Evolutionary conservation across 92 coral and sea anemone species (phyloP).

Genomic region (Heliopora coerulea): DNA sequence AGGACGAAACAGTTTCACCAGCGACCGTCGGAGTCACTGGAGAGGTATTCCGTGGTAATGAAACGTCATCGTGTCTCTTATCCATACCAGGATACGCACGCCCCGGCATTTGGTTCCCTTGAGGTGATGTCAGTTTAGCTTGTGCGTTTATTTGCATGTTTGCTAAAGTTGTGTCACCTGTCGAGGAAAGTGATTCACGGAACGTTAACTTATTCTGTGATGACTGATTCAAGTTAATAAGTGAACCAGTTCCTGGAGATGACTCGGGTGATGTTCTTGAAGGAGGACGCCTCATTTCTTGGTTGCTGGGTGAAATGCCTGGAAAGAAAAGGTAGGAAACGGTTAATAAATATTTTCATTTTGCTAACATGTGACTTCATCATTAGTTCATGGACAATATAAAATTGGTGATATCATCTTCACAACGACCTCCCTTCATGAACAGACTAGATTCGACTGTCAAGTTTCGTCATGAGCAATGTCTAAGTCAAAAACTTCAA

Average conservation of each 20-base stretch:
- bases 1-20: not conserved
- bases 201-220: not conserved
- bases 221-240: not conserved
- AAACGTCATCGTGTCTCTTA: not conserved
- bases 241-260: not conserved
- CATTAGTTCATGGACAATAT: too few species aligned
- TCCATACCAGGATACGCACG: not conserved
- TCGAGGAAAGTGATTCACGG: not conserved
- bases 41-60: not conserved
- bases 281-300: conserved; percentile 9
- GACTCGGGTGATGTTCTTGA: not conserved
- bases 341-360: too few species aligned
- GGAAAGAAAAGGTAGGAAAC: not conserved
- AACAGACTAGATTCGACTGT: too few species aligned
- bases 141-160: not conserved
- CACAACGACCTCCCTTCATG: too few species aligned
- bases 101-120: not conserved
- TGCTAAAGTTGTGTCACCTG: not conserved
- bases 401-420: too few species aligned
- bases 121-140: not conserved
- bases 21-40: not conserved
- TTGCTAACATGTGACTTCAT: too few species aligned
- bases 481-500: too few species aligned
- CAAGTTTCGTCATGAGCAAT: too few species aligned
- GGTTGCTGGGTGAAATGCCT: not conserved